Evolutionary conservation across 2,113 vertebrate genomes (phyloP), one percentile per base, ranked within the genome.

Genomic region (Glaucomys volans): DNA sequence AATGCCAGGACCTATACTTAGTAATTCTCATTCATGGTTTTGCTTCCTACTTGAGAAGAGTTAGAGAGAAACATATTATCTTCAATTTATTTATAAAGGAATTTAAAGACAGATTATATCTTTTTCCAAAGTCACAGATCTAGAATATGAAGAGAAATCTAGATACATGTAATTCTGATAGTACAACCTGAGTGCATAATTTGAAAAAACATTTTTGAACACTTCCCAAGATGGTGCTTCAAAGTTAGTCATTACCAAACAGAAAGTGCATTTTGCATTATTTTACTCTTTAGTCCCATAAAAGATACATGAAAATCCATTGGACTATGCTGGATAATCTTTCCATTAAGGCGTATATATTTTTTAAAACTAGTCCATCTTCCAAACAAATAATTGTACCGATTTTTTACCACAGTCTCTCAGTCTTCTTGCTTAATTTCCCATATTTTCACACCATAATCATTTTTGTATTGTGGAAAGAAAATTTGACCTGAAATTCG

Each of bases 121-220:
- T 66, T 52, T 66, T 12, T 57, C 79, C 57, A 92, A 75, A 84
- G 44, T 76, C 81, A 92, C 2, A 93, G 16, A 86, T 18, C 76
- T 4, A 84, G 57, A 44, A 92, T 77, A 93, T 54, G 30, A 93
- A 69, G 91, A 93, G 44, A 77, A 67, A 93, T 77, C 22, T 77
- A 3, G 14, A 37, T 42, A 14, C 42, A 26, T 86, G 30, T 69
- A 10, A 69, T 47, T 77, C 72, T 54, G 5, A 20, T 67, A 44
- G 47, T 47, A 22, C 54, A 67, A 30, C 37, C 72, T 86, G 2
- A 14, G 26, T 57, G 22, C 14, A 44, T 77, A 69, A 69, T 77
- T 77, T 93, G 59, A 54, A 54, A 66, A 30, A 67, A 77, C 22
- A n/a, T 67, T 77, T 67, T 67, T 77, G 30, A 77, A 54, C 59